Percentiles rank a stretch among this genome's conserved stretches.
Evolutionary conservation across 2,888 invertebrate genomes (phyloP).

Genomic region (Globia sparganii): DNA sequence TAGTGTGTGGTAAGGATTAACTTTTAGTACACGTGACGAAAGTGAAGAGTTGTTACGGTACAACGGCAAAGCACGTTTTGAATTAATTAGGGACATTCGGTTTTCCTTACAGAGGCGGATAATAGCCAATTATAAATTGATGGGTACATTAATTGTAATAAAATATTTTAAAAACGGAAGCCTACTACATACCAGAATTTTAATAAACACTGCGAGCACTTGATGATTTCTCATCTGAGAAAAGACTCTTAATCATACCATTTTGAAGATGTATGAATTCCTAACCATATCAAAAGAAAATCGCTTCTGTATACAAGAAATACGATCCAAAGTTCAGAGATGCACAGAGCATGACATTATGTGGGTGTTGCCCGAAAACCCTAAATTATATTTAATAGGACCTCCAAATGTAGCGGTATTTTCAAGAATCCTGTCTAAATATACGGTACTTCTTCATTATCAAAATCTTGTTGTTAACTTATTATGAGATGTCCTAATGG

Average conservation of each 20-base stretch:
- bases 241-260: constrained; percentile 14
- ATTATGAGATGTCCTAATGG: constrained; percentile 15
- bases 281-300: constrained; percentile 26
- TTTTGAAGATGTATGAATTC: constrained; percentile 26
- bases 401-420: constrained; percentile 42
- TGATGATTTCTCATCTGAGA: not conserved
- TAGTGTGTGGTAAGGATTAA: constrained; percentile 11
- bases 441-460: constrained; percentile 22
- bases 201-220: not conserved
- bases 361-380: constrained; percentile 35
- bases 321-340: constrained; percentile 28
- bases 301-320: constrained; percentile 25
- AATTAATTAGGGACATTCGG: constrained; percentile 22
- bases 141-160: not conserved
- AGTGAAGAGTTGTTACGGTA: not conserved
- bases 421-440: constrained; percentile 20
- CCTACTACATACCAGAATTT: not conserved
- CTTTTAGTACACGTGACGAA: constrained; percentile 4
- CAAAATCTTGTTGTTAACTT: not conserved
- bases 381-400: constrained; percentile 44
- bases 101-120: constrained; percentile 30
- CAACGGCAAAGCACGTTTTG: constrained; percentile 27
- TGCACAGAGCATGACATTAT: not conserved
- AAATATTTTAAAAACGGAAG: constrained; percentile 1
- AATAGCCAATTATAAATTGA: constrained; percentile 8